Evolutionary conservation across 2,113 vertebrate species (phyloP).

Genomic region (Ictalurus furcatus): DNA sequence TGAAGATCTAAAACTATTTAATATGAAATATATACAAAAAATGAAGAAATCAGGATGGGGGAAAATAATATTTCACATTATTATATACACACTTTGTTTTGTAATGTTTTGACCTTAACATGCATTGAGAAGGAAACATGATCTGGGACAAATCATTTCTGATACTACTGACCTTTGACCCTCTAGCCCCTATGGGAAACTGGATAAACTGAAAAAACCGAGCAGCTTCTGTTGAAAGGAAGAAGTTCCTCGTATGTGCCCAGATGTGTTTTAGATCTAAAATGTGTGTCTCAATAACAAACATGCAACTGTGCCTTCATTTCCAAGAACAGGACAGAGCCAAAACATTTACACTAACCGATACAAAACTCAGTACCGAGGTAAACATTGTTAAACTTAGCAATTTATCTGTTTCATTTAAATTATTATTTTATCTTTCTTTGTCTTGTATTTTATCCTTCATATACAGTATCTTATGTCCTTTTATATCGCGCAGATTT

Average conservation of each 20-base stretch:
- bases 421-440: neutral
- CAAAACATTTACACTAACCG: conserved; percentile 8
- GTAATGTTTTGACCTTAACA: neutral
- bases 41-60: too few species aligned
- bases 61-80: too few species aligned
- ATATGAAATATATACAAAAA: too few species aligned
- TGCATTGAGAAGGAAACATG: neutral
- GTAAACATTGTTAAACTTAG: neutral
- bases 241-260: neutral
- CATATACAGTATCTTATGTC: neutral
- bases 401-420: neutral
- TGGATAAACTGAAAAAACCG: neutral
- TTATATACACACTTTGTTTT: too few species aligned
- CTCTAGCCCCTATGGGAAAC: neutral
- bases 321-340: conserved; percentile 4
- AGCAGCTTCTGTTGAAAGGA: neutral
- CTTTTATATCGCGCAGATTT: neutral
- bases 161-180: neutral
- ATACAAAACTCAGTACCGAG: neutral
- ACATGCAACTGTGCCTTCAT: neutral
- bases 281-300: neutral
- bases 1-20: too few species aligned
- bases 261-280: neutral
- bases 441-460: neutral
- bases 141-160: neutral